Evolutionary conservation across 1,140 invertebrate genomes (phyloP).

Genomic region (Lycorma delicatula): DNA sequence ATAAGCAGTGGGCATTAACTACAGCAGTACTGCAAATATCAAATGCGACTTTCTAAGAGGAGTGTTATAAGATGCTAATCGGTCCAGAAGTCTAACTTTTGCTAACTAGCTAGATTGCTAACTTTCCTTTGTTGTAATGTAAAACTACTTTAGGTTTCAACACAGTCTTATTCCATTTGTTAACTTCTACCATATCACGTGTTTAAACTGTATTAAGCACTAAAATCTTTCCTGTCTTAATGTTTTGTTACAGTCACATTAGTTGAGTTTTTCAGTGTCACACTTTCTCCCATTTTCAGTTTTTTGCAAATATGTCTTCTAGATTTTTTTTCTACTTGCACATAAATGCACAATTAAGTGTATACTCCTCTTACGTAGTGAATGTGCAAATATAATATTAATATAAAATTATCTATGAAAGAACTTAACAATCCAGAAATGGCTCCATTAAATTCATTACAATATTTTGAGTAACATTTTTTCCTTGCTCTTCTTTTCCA

Average conservation of each 20-base stretch:
- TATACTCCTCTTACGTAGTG: background rate
- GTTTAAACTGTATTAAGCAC: background rate
- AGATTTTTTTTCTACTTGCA: background rate
- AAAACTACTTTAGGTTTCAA: background rate
- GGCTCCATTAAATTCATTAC: background rate
- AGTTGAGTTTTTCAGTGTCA: background rate
- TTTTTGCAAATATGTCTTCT: background rate
- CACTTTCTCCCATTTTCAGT: background rate
- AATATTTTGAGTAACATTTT: background rate
- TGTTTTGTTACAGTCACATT: background rate
- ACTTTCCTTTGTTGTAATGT: conserved; percentile 33
- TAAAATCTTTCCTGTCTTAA: background rate
- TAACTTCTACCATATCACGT: background rate
- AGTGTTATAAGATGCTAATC: conserved; percentile 36
- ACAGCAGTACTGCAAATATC: conserved; percentile 18
- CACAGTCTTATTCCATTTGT: background rate
- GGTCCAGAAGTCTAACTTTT: too few species aligned
- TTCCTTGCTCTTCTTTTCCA: conserved; percentile 15
- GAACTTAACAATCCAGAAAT: background rate
- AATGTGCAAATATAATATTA: background rate
- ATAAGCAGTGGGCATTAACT: conserved; percentile 33
- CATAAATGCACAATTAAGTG: background rate
- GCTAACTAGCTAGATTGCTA: conserved; percentile 35
- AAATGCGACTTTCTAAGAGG: conserved; percentile 36
- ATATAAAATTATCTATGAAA: background rate